A percentile compares a stretch with the other conserved stretches of the same genome.
These are phyloP conservation scores for Chrysochloris asiatica DNA, from an alignment of 2,113 vertebrate genomes.

Conservation along the genomic window DNA sequence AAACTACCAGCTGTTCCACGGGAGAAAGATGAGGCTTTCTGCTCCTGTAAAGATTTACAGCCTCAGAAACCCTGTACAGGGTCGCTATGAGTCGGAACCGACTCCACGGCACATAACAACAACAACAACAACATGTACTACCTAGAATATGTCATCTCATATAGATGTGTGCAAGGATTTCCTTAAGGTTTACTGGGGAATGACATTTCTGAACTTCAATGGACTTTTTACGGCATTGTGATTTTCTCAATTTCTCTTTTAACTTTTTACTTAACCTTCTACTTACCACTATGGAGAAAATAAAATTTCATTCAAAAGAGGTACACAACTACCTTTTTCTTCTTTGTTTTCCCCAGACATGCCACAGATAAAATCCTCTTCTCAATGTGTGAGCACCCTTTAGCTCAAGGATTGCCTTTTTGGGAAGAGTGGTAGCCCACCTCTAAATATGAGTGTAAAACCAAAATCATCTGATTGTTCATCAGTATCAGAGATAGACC, in stretches of 20 bases:
- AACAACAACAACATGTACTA: too few relatives aligned
- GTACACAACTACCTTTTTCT: neutral
- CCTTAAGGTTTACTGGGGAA: neutral
- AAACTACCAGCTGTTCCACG: too few relatives aligned
- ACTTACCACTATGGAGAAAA: neutral
- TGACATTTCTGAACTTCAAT: neutral
- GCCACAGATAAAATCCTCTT: neutral
- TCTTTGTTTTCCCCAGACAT: neutral
- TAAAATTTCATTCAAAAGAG: conserved; percentile 10
- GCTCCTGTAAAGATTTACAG: too few relatives aligned
- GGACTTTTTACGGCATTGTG: neutral
- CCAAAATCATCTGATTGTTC: neutral
- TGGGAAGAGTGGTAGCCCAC: neutral
- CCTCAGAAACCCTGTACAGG: too few relatives aligned
- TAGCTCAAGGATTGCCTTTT: neutral
- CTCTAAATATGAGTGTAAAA: neutral
- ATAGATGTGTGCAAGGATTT: neutral
- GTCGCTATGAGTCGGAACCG: too few relatives aligned
- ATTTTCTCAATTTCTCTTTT: conserved; percentile 7
- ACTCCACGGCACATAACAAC: too few relatives aligned
- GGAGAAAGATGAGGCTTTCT: too few relatives aligned
- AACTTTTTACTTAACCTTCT: neutral
- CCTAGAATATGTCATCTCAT: neutral
- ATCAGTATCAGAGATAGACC: neutral
- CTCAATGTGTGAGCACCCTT: neutral